Percentiles rank a stretch among this genome's conserved stretches.
phyloP scores from a whole-genome alignment of 2,113 vertebrate genomes.

The Xenopus tropicalis region DNA sequence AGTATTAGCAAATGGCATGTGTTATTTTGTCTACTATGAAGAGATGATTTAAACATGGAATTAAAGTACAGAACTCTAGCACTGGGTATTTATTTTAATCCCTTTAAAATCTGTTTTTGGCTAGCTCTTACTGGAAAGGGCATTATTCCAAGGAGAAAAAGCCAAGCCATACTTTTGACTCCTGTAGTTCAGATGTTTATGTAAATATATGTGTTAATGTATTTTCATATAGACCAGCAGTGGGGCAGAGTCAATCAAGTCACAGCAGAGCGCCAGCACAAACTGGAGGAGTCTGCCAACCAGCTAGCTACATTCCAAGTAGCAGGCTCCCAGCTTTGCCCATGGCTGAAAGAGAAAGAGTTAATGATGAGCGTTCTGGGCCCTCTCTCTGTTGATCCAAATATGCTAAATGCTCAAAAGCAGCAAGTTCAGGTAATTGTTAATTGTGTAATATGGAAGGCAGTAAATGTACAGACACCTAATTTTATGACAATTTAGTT shows the following conservation, averaged over 20 bases:
- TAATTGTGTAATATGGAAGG: too few species aligned
- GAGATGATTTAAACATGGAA: too few species aligned
- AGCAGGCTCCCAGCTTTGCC: slow-evolving; percentile 82
- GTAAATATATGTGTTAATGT: neutral
- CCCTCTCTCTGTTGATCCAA: slow-evolving; percentile 93
- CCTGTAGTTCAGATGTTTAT: neutral
- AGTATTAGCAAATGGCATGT: too few species aligned
- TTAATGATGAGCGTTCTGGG: slow-evolving; percentile 98
- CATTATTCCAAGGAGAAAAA: too few species aligned
- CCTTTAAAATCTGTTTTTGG: too few species aligned
- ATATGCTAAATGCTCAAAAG: slow-evolving; percentile 95
- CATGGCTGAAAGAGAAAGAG: slow-evolving; percentile 95
- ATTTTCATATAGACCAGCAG: slow-evolving; percentile 69
- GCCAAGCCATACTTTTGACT: too few species aligned
- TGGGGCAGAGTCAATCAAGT: slow-evolving; percentile 85
- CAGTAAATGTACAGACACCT: too few species aligned
- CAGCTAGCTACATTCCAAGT: slow-evolving; percentile 84
- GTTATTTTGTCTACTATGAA: too few species aligned
- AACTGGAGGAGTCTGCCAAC: slow-evolving; percentile 86
- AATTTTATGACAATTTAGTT: too few species aligned
- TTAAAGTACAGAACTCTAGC: too few species aligned
- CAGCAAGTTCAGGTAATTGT: slow-evolving; percentile 90
- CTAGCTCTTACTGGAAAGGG: too few species aligned
- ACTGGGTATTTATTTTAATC: too few species aligned
- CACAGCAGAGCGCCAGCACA: slow-evolving; percentile 78